Evolutionary conservation across 2,888 invertebrate genomes (phyloP).

Genomic region (Leuctra nigra): DNA sequence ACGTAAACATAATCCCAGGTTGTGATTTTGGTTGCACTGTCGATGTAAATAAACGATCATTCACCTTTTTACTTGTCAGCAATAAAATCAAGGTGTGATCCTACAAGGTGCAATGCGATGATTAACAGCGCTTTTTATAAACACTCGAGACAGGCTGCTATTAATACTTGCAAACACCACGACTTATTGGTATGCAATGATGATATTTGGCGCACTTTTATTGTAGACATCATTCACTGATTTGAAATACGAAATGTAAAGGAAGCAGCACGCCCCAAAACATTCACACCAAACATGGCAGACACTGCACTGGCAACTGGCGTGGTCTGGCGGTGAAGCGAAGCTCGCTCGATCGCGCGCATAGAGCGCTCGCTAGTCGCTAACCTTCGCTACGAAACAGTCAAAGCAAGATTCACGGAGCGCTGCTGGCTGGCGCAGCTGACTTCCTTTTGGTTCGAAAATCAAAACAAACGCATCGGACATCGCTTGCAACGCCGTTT

Average conservation of each 20-base stretch:
- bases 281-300: conserved; percentile 30
- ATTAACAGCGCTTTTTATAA: conserved; percentile 24
- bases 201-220: conserved; percentile 23
- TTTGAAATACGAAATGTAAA: conserved; percentile 26
- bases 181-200: conserved; percentile 22
- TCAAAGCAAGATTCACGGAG: background rate
- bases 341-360: background rate
- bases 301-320: conserved; percentile 28
- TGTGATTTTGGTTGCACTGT: background rate
- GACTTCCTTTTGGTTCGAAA: background rate
- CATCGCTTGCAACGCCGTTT: too few relatives aligned
- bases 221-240: conserved; percentile 29
- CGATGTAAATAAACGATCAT: conserved; percentile 18
- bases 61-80: background rate
- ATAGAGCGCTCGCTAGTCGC: conserved; percentile 2
- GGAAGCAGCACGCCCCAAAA: conserved; percentile 30
- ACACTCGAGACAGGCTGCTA: conserved; percentile 22
- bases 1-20: background rate
- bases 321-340: conserved; percentile 21
- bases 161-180: conserved; percentile 24
- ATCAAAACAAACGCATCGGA: background rate
- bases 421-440: background rate
- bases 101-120: conserved; percentile 6
- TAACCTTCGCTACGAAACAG: too few relatives aligned
- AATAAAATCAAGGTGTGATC: conserved; percentile 18